A percentile compares a stretch with the other conserved stretches of the same genome.
Evolutionary conservation across 2,797 vertebrate species (phyloP).

Genomic region (Periparus ater): DNA sequence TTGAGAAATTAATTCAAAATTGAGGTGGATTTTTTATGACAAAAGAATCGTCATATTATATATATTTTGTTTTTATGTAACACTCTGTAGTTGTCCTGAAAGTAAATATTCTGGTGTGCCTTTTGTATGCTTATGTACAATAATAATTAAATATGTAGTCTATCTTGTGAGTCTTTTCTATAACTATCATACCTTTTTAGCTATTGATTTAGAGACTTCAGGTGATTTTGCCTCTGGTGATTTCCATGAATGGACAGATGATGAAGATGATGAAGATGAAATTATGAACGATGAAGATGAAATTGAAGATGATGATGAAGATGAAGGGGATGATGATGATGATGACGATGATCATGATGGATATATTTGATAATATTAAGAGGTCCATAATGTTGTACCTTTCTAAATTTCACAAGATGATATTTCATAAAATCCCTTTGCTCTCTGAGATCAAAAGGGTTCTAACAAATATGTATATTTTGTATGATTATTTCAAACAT

Average conservation of each 20-base stretch:
- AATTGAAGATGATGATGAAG: slow-evolving; percentile 84
- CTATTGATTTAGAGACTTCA: slow-evolving; percentile 86
- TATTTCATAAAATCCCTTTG: slow-evolving; percentile 81
- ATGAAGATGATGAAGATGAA: slow-evolving; percentile 84
- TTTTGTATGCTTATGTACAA: neutral
- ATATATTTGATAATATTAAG: slow-evolving; percentile 83
- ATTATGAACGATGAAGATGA: slow-evolving; percentile 85
- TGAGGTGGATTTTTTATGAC: neutral
- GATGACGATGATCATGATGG: slow-evolving; percentile 79
- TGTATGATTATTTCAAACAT: slow-evolving; percentile 84
- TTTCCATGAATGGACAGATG: slow-evolving; percentile 84
- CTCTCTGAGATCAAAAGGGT: slow-evolving; percentile 81
- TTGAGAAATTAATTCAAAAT: neutral
- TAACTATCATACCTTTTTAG: slow-evolving; percentile 65
- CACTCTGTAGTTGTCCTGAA: slow-evolving; percentile 45
- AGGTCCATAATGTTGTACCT: slow-evolving; percentile 67
- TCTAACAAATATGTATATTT: slow-evolving; percentile 88
- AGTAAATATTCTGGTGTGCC: neutral
- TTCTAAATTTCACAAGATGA: slow-evolving; percentile 85
- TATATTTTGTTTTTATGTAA: neutral
- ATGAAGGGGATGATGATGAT: slow-evolving; percentile 85
- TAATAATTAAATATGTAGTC: neutral
- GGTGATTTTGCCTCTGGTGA: slow-evolving; percentile 93
- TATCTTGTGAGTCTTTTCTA: neutral
- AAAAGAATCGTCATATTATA: neutral